A percentile compares a stretch with the other conserved stretches of the same genome.
Evolutionary conservation across 2,888 invertebrate genomes (phyloP).

Genomic region (Gymnoscelis rufifasciata): DNA sequence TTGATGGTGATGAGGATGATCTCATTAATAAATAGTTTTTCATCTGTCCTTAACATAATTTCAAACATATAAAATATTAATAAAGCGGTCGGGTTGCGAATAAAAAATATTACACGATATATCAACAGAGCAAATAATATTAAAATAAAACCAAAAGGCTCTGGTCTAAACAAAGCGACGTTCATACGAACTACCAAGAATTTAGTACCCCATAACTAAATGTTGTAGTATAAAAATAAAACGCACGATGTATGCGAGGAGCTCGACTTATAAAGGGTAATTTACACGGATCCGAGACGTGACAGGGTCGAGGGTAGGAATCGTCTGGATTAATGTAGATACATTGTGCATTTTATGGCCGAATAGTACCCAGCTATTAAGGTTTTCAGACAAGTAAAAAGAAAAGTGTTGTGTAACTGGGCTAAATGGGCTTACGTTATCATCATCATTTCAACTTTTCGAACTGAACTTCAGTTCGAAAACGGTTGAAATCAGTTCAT

Average conservation of each 20-base stretch:
- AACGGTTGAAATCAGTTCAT: too few species aligned
- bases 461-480: too few species aligned
- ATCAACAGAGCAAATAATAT: conserved; percentile 7
- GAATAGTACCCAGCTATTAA: background rate
- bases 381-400: too few species aligned
- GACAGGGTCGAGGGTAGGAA: conserved; percentile 1
- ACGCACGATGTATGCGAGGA: conserved; percentile 40
- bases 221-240: conserved; percentile 39
- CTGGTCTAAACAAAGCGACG: conserved; percentile 18
- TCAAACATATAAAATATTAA: too few species aligned
- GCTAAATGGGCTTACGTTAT: too few species aligned
- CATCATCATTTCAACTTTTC: too few species aligned
- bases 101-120: conserved; percentile 10
- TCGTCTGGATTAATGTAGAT: conserved; percentile 1
- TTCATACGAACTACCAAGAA: conserved; percentile 19
- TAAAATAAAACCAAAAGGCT: conserved; percentile 15
- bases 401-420: too few species aligned
- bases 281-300: conserved; percentile 8
- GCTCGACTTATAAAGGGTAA: conserved; percentile 4
- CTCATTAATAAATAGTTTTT: too few species aligned
- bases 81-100: too few species aligned
- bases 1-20: too few species aligned
- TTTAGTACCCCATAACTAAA: conserved; percentile 27
- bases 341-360: background rate
- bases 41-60: background rate